Conservation (phyloP, 2,888 invertebrate species). For the Crocallis elinguaria region DNA sequence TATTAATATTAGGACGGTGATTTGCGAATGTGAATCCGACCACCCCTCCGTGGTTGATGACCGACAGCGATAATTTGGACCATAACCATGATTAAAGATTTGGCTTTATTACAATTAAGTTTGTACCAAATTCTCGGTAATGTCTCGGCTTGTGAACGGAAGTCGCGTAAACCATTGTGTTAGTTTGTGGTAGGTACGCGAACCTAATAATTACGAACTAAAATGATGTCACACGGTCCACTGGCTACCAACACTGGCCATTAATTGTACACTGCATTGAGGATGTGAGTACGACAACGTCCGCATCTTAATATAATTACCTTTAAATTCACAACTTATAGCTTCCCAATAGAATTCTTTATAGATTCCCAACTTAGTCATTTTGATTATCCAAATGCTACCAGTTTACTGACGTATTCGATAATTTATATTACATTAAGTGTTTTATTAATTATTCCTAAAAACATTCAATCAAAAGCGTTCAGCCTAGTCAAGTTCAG, state of each 20-base stretch:
- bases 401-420: conserved; percentile 7
- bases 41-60: conserved; percentile 50
- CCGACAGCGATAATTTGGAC: conserved; percentile 67
- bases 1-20: conserved; percentile 73
- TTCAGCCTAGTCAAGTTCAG: conserved; percentile 48
- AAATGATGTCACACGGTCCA: conserved; percentile 43
- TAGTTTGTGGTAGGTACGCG: conserved; percentile 30
- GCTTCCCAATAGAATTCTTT: too few relatives aligned
- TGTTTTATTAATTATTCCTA: conserved; percentile 24
- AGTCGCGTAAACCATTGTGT: conserved; percentile 35
- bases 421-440: background rate
- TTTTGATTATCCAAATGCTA: conserved; percentile 15
- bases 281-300: conserved; percentile 28
- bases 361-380: conserved; percentile 23
- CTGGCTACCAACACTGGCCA: conserved; percentile 33
- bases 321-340: conserved; percentile 25
- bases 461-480: conserved; percentile 31
- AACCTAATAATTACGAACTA: conserved; percentile 39
- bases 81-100: conserved; percentile 45
- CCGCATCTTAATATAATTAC: conserved; percentile 42
- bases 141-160: conserved; percentile 35
- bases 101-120: conserved; percentile 28
- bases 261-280: conserved; percentile 35
- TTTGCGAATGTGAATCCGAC: conserved; percentile 57
- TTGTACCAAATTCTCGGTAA: conserved; percentile 20